Conservation (phyloP, 2,797 vertebrate species). For the Anableps anableps region DNA sequence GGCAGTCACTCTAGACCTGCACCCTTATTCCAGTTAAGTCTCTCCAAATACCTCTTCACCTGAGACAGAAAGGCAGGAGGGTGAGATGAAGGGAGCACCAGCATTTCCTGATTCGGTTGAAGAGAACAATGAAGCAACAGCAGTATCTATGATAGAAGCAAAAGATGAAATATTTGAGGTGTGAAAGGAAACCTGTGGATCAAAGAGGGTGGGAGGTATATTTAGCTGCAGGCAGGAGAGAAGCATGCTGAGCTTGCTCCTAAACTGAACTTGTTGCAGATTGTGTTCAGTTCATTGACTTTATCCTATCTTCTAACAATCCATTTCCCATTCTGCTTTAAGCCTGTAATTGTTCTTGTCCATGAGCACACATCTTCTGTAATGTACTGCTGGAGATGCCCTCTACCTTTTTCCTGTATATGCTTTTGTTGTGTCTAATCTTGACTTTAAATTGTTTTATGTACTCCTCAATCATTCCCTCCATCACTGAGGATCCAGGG, state of each 20-base stretch:
- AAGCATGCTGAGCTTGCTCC: background rate
- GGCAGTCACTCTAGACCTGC: no score
- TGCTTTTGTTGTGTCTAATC: background rate
- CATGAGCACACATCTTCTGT: background rate
- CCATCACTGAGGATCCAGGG: background rate
- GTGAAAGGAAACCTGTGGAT: background rate
- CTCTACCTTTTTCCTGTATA: background rate
- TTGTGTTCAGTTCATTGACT: background rate
- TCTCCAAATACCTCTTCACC: background rate
- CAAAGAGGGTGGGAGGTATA: background rate
- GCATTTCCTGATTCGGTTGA: background rate
- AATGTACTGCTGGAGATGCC: background rate
- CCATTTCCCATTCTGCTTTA: background rate
- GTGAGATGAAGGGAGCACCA: background rate
- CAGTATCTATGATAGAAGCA: background rate
- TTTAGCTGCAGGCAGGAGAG: slow-evolving; percentile 1
- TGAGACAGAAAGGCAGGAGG: background rate
- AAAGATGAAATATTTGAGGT: background rate
- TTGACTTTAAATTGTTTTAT: background rate
- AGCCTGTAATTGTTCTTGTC: background rate
- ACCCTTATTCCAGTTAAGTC: background rate
- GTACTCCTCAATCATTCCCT: background rate
- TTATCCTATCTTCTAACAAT: background rate
- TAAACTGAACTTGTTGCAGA: background rate
- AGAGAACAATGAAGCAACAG: background rate